Evolutionary conservation across 2,888 invertebrate genomes (phyloP).

Genomic region (Heliconius ethilla): DNA sequence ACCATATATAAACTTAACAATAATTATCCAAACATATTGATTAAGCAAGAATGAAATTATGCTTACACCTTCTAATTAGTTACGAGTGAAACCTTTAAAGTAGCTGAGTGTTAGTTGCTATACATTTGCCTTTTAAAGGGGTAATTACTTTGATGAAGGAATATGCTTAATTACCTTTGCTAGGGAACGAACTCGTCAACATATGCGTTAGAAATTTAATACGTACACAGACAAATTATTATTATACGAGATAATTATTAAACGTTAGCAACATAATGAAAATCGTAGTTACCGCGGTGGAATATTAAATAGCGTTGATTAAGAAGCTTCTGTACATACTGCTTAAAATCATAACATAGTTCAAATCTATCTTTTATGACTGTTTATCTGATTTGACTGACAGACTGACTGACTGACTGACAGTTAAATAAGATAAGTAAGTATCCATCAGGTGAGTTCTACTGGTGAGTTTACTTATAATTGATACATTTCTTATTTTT

Average conservation of each 20-base stretch:
- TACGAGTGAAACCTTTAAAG: constrained; percentile 37
- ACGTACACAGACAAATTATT: constrained; percentile 36
- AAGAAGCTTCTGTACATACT: too few species aligned
- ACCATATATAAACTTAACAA: neutral
- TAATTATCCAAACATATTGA: constrained; percentile 2
- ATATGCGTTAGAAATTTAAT: constrained; percentile 39
- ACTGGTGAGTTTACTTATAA: too few species aligned
- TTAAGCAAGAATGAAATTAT: constrained; percentile 1
- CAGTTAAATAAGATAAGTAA: too few species aligned
- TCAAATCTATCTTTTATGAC: too few species aligned
- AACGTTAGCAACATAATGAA: constrained; percentile 34
- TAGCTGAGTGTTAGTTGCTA: constrained; percentile 39
- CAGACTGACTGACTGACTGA: too few species aligned
- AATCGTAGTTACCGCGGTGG: constrained; percentile 16
- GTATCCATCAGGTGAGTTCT: too few species aligned
- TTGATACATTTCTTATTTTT: too few species aligned
- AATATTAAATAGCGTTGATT: constrained; percentile 7
- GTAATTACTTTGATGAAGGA: constrained; percentile 40
- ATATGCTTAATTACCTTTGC: constrained; percentile 40
- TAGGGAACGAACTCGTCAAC: constrained; percentile 39
- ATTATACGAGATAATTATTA: constrained; percentile 39
- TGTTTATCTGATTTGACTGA: too few species aligned
- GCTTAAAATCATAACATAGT: too few species aligned
- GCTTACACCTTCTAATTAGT: constrained; percentile 37
- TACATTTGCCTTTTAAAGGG: constrained; percentile 38